phyloP scores from a whole-genome alignment of 2,113 vertebrate genomes.

The Hyperopisus bebe region DNA sequence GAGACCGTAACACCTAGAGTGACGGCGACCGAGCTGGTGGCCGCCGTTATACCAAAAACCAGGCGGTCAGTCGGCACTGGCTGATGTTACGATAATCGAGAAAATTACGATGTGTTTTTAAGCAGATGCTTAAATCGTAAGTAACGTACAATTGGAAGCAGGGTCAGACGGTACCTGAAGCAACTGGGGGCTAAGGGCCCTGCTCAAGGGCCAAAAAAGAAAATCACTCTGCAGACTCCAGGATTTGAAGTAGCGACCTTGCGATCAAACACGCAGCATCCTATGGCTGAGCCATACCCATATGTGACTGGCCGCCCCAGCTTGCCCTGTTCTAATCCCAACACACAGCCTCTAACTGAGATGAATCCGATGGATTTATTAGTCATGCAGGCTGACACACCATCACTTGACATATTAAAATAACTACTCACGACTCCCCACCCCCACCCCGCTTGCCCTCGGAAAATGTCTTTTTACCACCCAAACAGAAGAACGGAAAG shows the following conservation, averaged over 20 bases:
- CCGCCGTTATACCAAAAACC: neutral
- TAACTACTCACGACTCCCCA: neutral
- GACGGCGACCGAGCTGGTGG: neutral
- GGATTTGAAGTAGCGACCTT: neutral
- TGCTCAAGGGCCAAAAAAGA: neutral
- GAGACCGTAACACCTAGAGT: neutral
- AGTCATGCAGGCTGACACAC: conserved; percentile 37
- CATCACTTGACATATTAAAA: conserved; percentile 22
- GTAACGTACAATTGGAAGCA: neutral
- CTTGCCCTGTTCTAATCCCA: conserved; percentile 25
- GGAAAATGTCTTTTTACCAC: neutral
- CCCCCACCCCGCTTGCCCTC: neutral
- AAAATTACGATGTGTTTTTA: conserved; percentile 22
- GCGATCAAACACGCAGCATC: neutral
- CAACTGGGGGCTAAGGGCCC: neutral
- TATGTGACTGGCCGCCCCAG: neutral
- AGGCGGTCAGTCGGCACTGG: neutral
- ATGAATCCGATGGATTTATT: conserved; percentile 30
- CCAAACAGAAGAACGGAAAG: neutral
- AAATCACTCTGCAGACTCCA: neutral
- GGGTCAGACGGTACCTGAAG: neutral
- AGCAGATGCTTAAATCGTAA: neutral
- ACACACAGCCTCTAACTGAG: neutral
- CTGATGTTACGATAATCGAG: neutral
- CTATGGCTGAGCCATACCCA: neutral